phyloP scores from a whole-genome alignment of 2,113 vertebrate species.

The Ctenomys sociabilis region DNA sequence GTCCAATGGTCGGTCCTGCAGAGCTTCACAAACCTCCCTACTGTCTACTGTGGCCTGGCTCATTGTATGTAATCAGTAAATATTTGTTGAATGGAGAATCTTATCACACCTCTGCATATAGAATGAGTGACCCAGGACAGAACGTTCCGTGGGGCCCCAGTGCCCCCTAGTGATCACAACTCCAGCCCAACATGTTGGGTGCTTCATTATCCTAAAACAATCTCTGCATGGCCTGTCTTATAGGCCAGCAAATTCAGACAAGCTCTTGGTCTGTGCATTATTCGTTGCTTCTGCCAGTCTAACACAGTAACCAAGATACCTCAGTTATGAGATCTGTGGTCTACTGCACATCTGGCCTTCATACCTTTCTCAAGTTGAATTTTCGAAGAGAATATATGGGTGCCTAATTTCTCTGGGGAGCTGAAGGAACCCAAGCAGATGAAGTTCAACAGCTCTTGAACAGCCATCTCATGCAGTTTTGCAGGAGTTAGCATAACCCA shows the following conservation, averaged over 20 bases:
- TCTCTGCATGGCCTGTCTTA: not conserved
- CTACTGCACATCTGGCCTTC: not conserved
- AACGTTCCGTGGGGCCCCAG: not conserved
- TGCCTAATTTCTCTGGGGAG: not conserved
- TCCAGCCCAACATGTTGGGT: not conserved
- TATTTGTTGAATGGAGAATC: not conserved
- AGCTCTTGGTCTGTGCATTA: not conserved
- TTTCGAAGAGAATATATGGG: not conserved
- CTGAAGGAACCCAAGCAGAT: not conserved
- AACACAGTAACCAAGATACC: not conserved
- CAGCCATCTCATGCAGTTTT: not conserved
- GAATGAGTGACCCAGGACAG: not conserved
- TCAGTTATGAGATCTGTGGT: not conserved
- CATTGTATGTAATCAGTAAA: not conserved
- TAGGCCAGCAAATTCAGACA: not conserved
- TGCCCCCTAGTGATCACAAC: conserved; percentile 72
- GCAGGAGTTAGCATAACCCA: not conserved
- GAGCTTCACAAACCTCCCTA: not conserved
- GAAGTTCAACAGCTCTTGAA: too few species aligned
- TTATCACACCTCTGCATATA: not conserved
- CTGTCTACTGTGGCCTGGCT: not conserved
- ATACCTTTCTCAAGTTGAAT: not conserved
- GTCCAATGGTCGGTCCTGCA: not conserved
- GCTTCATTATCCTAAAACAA: not conserved
- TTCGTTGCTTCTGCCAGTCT: not conserved